phyloP scores from a whole-genome alignment of 2,888 invertebrate genomes.

The Parnassius apollo region DNA sequence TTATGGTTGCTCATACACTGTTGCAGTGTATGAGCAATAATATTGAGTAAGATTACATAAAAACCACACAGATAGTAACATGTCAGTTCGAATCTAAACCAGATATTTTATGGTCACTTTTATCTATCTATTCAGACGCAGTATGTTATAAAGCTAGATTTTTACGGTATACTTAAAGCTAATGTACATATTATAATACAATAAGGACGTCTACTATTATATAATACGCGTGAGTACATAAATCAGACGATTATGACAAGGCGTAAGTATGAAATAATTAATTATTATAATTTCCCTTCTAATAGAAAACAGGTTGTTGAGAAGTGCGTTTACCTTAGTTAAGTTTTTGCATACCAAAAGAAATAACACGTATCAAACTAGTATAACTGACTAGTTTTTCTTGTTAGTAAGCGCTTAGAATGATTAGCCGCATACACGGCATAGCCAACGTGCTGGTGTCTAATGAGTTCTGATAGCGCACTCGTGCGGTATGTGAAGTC shows the following conservation, averaged over 20 bases:
- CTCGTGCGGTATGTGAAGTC: neutral
- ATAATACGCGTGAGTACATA: neutral
- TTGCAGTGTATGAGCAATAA: too few relatives aligned
- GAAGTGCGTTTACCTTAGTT: conserved; percentile 11
- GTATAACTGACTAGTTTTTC: conserved; percentile 13
- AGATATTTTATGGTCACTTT: too few relatives aligned
- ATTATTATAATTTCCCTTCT: neutral
- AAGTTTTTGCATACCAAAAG: conserved; percentile 15
- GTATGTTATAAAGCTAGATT: too few relatives aligned
- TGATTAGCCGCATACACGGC: conserved; percentile 10
- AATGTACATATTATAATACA: too few relatives aligned
- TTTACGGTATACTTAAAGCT: too few relatives aligned
- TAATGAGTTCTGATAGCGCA: conserved; percentile 11
- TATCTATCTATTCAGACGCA: too few relatives aligned
- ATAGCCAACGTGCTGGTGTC: neutral
- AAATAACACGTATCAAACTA: conserved; percentile 6
- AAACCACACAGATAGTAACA: too few relatives aligned
- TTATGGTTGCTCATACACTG: too few relatives aligned
- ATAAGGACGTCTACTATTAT: too few relatives aligned
- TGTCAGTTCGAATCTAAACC: too few relatives aligned
- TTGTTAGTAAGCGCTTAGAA: conserved; percentile 20
- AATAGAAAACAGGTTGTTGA: conserved; percentile 16
- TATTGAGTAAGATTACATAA: too few relatives aligned
- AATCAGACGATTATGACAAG: neutral
- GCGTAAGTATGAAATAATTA: neutral